Base-by-base conservation (phyloP, 2,113 vertebrate genomes). In the Malurus alboscapulatus region DNA sequence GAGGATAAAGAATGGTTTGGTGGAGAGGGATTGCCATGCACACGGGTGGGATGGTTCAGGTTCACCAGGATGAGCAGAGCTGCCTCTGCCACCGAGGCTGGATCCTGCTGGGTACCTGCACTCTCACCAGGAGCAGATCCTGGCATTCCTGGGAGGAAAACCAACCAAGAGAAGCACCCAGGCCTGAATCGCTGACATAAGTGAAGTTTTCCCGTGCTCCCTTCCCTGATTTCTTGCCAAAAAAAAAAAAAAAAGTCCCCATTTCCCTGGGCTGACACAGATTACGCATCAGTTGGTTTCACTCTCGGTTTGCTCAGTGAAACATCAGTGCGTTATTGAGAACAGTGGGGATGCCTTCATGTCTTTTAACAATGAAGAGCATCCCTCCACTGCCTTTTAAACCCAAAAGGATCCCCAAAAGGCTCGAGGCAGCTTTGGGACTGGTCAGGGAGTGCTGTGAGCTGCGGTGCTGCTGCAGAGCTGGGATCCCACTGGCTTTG, bases 371-470 rank as follows among this genome's bases (percentile, higher is more conserved):
- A 44, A 59, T 2, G 8, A 62, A 21, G 38, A 91, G 17, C 67
- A 51, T 69, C n/a, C 40, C 12, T 82, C 50, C 4, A 2, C 50
- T 9, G 26, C 42, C 34, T 57, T 75, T 83, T 67, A 38, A 67
- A 88, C 9, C 16, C 34, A 27, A 58, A 92, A 92, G 69, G 68
- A 81, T 65, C 42, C 36, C 71, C 29, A 15, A 3, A 14, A 55
- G 57, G 30, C 72, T 77, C n/a, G 4, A 36, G 81, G 80, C 6
- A 0, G 29, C n/a, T 88, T 54, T 73, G 68, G 55, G 73, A 50
- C n/a, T 25, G 63, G n/a, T 44, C 55, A 13, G 0, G 3, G 55
- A 0, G 0, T 19, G 55, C 2, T 1, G 32, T 2, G 8, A 92
- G 58, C 32, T 0, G 0, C 9, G 17, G 38, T 4, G 7, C 53